phyloP scores from a whole-genome alignment of 2,888 invertebrate species.

The Penaeus monodon region DNA sequence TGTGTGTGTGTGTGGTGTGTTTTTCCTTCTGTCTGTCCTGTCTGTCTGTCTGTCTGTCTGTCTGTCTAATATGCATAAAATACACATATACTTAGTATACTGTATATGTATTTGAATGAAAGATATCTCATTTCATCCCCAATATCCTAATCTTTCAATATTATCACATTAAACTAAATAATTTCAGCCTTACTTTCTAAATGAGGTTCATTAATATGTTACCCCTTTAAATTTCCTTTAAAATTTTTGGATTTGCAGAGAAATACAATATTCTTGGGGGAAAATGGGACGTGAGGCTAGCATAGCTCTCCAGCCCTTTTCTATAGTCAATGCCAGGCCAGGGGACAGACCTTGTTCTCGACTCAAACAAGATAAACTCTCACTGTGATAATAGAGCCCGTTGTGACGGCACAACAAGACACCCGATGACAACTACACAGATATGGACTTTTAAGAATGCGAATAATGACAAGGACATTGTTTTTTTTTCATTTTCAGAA shows the following conservation, averaged over 20 bases:
- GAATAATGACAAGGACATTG: no score
- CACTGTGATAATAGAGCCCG: not conserved
- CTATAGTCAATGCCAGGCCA: constrained; percentile 1
- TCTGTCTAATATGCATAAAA: no score
- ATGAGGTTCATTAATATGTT: not conserved
- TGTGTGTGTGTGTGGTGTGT: no score
- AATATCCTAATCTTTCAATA: no score
- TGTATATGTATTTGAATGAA: no score
- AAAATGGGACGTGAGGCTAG: constrained; percentile 26
- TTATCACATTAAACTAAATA: not conserved
- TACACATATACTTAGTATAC: no score
- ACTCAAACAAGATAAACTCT: not conserved
- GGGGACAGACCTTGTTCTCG: not conserved
- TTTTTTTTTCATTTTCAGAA: no score
- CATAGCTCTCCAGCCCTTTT: constrained; percentile 25
- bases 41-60: no score
- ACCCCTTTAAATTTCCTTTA: not conserved
- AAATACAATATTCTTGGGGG: constrained; percentile 26
- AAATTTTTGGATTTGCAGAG: constrained; percentile 16
- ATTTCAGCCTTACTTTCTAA: not conserved
- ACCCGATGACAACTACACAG: no score
- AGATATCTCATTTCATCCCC: no score
- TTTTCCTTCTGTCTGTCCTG: no score
- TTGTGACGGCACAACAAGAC: not conserved
- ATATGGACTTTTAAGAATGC: no score